Evolutionary conservation across 2,888 invertebrate genomes (phyloP).

Genomic region (Rhagium mordax): DNA sequence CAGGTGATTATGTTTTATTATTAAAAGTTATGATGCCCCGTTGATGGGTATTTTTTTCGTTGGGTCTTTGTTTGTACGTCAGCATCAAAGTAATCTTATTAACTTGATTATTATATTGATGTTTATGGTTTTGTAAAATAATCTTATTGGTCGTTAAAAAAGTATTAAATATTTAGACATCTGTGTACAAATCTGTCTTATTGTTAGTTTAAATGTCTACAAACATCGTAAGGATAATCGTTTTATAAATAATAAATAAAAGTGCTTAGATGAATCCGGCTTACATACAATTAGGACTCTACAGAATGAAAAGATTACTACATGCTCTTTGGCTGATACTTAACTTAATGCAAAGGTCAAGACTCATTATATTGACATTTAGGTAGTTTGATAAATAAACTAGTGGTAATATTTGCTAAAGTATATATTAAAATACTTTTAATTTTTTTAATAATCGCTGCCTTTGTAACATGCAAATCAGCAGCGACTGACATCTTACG

Average conservation of each 20-base stretch:
- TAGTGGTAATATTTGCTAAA: no score
- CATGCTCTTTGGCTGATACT: neutral
- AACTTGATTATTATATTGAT: constrained; percentile 44
- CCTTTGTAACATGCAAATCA: no score
- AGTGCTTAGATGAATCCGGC: neutral
- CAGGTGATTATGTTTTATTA: constrained; percentile 58
- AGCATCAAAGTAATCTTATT: constrained; percentile 48
- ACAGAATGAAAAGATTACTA: neutral
- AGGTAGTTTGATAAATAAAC: no score
- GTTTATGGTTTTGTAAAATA: constrained; percentile 40
- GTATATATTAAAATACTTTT: no score
- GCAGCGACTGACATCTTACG: no score
- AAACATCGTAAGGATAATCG: constrained; percentile 9
- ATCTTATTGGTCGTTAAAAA: constrained; percentile 6
- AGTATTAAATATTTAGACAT: constrained; percentile 18
- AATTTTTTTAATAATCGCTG: no score
- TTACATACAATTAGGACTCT: neutral
- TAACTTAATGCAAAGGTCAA: neutral
- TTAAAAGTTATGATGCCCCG: constrained; percentile 51
- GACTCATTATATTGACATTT: no score
- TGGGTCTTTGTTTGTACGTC: constrained; percentile 45
- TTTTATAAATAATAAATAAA: constrained; percentile 5
- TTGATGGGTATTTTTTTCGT: constrained; percentile 44
- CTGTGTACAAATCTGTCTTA: constrained; percentile 25
- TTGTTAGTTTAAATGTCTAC: constrained; percentile 16